Base-by-base conservation (phyloP, 2,113 vertebrate genomes). In the Hemibagrus wyckioides region DNA sequence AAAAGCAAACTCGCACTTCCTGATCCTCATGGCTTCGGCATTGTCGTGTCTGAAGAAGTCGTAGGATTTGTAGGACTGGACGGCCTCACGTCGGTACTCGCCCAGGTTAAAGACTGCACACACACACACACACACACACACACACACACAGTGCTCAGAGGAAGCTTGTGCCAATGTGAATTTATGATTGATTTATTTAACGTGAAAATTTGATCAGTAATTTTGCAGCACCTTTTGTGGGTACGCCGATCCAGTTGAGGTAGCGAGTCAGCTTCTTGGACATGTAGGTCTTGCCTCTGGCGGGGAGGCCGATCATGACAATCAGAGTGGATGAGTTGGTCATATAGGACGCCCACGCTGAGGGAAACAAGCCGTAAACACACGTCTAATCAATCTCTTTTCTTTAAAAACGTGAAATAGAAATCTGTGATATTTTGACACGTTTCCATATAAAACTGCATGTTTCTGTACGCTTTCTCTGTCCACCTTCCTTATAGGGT, bases 31-130 rank as follows among this genome's bases (percentile, higher is more conserved):
- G 41, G 98, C 98, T 87, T 99, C 97, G 61, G 97, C 93, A 21
- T 99, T 99, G 93, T 99, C 98, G 3, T 99, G 98, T 81, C 97
- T 96, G 95, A 99, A 99, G 94, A 99, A 99, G 87, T 99, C 97
- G 0, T 96, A 99, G 61, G 98, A 99, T 90, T 99, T 97, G 93
- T 99, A 99, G 0, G 98, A 96, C 87, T 96, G 95, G 33, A 99
- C 98, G 0, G 97, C 97, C 91, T 98, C 94, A 21, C 98, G 96
- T 81, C 98, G 95, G 80, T 99, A 99, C 15, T 97, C 97, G 3
- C 98, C 98, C 57, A 99, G 95, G 90, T 99, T 99, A 93, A 99
- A 99, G 76, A 99, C 98, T 99, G 92, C 14, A 87, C 80, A 92
- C 65, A 88, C 1, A 63, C 25, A 56, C 19, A 57, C 39, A n/a